Evolutionary conservation across 2,888 invertebrate genomes (phyloP), one percentile per base, ranked within the genome.

Genomic region (Halocaridina rubra): DNA sequence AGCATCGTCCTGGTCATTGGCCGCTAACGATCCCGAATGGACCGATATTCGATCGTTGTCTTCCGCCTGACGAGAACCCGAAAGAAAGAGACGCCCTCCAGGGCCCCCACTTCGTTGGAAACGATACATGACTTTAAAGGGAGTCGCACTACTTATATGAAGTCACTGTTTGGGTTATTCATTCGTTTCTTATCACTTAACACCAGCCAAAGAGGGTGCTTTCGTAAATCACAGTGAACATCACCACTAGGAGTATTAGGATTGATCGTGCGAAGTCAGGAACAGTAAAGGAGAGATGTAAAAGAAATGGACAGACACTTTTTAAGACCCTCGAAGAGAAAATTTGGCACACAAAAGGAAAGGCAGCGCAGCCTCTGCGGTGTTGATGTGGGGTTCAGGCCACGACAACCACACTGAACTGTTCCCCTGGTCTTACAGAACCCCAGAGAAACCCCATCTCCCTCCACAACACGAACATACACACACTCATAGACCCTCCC

Each of bases 81-180:
- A 87, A 81, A 88, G 81, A 81, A 85, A 87, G 30, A 85, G 85
- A 22, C 86, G 84, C 30, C 87, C 87, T 24, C 85, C 82, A 61
- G 84, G 85, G 71, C 86, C 85, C 22, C 85, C 71, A 59, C 86
- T 81, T 59, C 78, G 82, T 39, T 85, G 82, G 75, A 84, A 87
- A 46, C 80, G 80, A 81, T 87, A 84, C 88, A 88, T 88, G 46
- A 30, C 72, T 61, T 29, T 27, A 59, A 81, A 59, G 53, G 7
- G 69, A 29, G 64, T 57, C 74, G 76, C 78, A 46, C 39, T 57
- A 81, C 61, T 74, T 74, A 19, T 19, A n/a, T n/a, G n/a, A n/a
- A n/a, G n/a, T n/a, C n/a, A n/a, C n/a, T n/a, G n/a, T n/a, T n/a
- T n/a, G n/a, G n/a, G n/a, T n/a, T n/a, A n/a, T n/a, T n/a, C n/a